phyloP scores from a whole-genome alignment of 2,113 vertebrate genomes.

The Aramus guarauna region DNA sequence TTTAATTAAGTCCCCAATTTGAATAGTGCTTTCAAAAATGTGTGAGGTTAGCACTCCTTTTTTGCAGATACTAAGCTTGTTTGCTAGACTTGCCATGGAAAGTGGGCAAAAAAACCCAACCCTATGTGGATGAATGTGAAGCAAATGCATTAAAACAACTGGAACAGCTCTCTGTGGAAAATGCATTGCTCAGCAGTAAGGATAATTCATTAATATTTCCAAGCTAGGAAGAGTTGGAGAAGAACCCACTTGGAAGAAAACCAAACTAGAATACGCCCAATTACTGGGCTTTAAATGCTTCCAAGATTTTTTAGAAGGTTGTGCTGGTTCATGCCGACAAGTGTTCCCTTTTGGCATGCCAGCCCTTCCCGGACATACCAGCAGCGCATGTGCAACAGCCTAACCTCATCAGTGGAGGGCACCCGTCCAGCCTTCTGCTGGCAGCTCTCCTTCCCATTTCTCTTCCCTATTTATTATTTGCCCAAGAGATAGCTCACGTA shows the following conservation, averaged over 20 bases:
- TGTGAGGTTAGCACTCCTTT: neutral
- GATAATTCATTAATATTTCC: constrained; percentile 60
- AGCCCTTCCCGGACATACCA: neutral
- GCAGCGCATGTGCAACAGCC: neutral
- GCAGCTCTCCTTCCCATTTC: neutral
- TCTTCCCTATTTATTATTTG: neutral
- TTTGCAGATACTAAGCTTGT: neutral
- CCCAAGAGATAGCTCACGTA: neutral
- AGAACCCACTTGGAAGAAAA: constrained; percentile 26
- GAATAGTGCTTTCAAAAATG: neutral
- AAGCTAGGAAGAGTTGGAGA: constrained; percentile 33
- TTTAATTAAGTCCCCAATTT: neutral
- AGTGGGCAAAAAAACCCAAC: neutral
- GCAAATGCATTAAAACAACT: constrained; percentile 10
- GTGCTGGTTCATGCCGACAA: neutral
- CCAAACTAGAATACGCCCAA: constrained; percentile 35
- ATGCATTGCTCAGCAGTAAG: constrained; percentile 26
- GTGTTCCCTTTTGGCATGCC: constrained; percentile 32
- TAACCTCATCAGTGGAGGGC: neutral
- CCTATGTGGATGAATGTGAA: neutral
- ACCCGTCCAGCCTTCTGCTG: constrained; percentile 7
- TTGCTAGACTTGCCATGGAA: neutral
- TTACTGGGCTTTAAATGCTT: constrained; percentile 27
- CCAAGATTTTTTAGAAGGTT: constrained; percentile 53
- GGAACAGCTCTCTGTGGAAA: constrained; percentile 35